Percentiles rank a stretch among this genome's conserved stretches.
These are phyloP conservation scores for Boleophthalmus pectinirostris DNA, from an alignment of 2,113 vertebrate species.

Conservation along the genomic window DNA sequence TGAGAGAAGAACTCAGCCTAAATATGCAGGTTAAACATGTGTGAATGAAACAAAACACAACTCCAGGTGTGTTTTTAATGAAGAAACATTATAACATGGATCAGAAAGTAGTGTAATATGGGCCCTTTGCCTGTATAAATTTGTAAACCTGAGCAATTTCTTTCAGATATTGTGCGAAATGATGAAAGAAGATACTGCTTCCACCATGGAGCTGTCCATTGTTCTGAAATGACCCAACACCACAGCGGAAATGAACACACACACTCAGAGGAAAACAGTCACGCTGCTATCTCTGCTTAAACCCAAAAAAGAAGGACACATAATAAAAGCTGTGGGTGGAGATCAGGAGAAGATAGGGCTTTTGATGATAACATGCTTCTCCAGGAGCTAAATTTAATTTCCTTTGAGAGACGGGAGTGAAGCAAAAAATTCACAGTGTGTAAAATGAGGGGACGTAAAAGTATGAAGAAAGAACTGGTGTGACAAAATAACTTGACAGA, in stretches of 20 bases:
- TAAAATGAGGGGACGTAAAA: slow-evolving; percentile 1
- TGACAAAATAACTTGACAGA: not conserved
- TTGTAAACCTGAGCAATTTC: too few relatives aligned
- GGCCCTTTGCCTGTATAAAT: too few relatives aligned
- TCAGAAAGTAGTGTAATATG: too few relatives aligned
- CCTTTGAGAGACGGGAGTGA: slow-evolving; percentile 45
- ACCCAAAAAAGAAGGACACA: slow-evolving; percentile 20
- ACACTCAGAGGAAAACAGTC: slow-evolving; percentile 20
- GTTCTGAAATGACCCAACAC: slow-evolving; percentile 24
- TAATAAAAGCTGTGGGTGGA: slow-evolving; percentile 40
- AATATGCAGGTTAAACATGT: too few relatives aligned
- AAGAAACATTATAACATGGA: too few relatives aligned
- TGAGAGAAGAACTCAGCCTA: too few relatives aligned
- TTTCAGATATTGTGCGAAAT: too few relatives aligned
- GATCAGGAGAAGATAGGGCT: slow-evolving; percentile 37
- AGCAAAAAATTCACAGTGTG: slow-evolving; percentile 12
- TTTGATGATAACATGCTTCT: slow-evolving; percentile 49
- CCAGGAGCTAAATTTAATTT: slow-evolving; percentile 51
- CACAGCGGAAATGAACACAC: slow-evolving; percentile 51
- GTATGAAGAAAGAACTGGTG: slow-evolving; percentile 17
- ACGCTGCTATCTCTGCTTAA: slow-evolving; percentile 41
- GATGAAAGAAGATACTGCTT: slow-evolving; percentile 8
- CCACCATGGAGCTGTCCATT: not conserved
- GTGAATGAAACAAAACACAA: too few relatives aligned
- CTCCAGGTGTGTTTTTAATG: too few relatives aligned